Evolutionary conservation across 2,113 vertebrate genomes (phyloP).

Genomic region (Phaethon lepturus): DNA sequence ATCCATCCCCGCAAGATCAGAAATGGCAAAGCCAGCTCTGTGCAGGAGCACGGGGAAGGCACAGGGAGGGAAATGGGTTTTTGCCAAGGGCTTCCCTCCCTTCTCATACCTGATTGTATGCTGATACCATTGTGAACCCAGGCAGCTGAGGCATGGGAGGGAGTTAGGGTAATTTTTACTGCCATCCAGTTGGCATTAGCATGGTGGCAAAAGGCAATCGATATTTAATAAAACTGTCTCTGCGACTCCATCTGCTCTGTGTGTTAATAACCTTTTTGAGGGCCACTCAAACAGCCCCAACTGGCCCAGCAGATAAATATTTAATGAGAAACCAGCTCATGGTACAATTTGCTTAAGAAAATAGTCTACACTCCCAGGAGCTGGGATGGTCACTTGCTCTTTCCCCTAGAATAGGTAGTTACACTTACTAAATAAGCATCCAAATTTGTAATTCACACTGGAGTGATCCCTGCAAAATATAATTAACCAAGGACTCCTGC

Average conservation of each 20-base stretch:
- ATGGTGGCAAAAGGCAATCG: neutral
- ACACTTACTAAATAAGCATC: neutral
- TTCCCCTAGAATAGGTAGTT: neutral
- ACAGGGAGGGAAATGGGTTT: neutral
- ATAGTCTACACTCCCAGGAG: neutral
- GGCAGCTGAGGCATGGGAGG: neutral
- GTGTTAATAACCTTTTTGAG: neutral
- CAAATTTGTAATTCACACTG: neutral
- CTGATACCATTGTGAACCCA: neutral
- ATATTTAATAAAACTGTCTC: neutral
- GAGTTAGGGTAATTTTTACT: neutral
- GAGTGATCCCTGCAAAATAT: neutral
- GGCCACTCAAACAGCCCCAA: neutral
- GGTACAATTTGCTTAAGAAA: neutral
- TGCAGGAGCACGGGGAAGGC: rapidly evolving
- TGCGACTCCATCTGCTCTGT: neutral
- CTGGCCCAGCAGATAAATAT: neutral
- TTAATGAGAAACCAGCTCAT: neutral
- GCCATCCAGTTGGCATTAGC: neutral
- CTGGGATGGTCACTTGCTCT: neutral
- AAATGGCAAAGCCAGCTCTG: neutral
- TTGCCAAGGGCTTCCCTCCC: neutral
- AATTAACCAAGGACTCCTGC: neutral
- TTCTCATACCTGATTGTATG: rapidly evolving
- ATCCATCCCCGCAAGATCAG: neutral